phyloP scores from a whole-genome alignment of 2,888 invertebrate genomes.

The Dugesia japonica region DNA sequence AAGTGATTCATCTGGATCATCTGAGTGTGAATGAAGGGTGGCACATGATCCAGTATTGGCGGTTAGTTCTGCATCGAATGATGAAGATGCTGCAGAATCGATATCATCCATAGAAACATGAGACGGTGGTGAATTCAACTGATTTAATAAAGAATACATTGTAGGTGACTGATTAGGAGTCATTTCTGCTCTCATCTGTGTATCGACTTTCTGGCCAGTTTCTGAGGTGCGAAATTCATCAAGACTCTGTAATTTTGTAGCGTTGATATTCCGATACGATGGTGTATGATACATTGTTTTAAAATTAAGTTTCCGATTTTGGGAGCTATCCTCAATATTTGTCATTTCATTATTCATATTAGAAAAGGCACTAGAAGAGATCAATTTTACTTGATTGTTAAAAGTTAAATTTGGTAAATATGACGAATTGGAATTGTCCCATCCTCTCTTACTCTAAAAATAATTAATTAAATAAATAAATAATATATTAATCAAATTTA shows the following conservation, averaged over 20 bases:
- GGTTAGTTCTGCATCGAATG: neutral
- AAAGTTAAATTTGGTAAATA: neutral
- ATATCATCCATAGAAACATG: constrained; percentile 9
- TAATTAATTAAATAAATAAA: neutral
- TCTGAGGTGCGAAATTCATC: constrained; percentile 25
- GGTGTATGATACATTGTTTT: neutral
- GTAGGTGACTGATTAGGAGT: neutral
- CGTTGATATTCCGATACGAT: neutral
- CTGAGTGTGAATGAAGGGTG: neutral
- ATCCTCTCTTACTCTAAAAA: constrained; percentile 6
- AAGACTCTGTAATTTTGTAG: neutral
- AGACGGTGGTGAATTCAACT: constrained; percentile 4
- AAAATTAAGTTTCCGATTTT: neutral
- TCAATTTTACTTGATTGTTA: neutral
- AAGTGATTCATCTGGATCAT: neutral
- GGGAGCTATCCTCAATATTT: neutral
- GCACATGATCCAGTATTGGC: constrained; percentile 14
- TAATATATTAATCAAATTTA: neutral
- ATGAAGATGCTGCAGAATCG: neutral
- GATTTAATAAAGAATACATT: neutral
- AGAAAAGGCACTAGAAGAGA: neutral
- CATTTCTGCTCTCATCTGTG: constrained; percentile 21
- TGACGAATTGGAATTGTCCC: neutral
- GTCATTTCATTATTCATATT: neutral
- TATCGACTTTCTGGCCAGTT: constrained; percentile 23